Evolutionary conservation across 2,113 vertebrate species (phyloP), one percentile per base, ranked within the genome.

Genomic region (Nipponia nippon): DNA sequence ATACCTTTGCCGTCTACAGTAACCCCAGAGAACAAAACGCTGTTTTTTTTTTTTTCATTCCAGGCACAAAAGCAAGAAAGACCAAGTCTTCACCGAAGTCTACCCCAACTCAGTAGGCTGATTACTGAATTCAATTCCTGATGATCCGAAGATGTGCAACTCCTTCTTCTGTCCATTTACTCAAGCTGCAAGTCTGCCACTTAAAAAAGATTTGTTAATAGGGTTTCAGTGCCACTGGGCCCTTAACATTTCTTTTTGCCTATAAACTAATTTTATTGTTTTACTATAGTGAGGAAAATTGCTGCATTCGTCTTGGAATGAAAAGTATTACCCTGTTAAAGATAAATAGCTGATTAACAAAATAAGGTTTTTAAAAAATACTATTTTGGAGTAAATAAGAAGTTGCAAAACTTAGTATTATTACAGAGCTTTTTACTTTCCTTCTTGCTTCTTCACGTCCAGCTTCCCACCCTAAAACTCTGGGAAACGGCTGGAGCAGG

Each of bases 151-250:
- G 58, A 77, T 3, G 66, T 58, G 86, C 66, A 63, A 20, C 49
- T 87, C 63, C 20, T 52, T 63, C 76, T 91, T 77, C 40, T 36
- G 76, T 47, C 93, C 77, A 23, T 75, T 75, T 71, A 40, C 79
- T 32, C 38, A 70, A 56, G 47, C 23, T 49, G 53, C 85, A 69
- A 82, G 46, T 26, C 72, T 97, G 84, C 82, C 79, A 95, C 91
- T 92, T 86, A 91, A 96, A 97, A 86, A 92, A 91, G 93, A 90
- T 97, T 96, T 94, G 71, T 95, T 96, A 87, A 36, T 55, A 52
- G 89, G 76, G 26, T 82, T 96, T 44, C 86, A 29, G 81, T 62
- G 93, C 87, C 88, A 73, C 80, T 1, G 1, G 78, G 89, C 83
- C 93, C 75, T 97, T 96, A 96, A 71, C 96, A 87, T 92, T 88